phyloP scores from a whole-genome alignment of 2,888 invertebrate species.

The Drosophila multiciliata region DNA sequence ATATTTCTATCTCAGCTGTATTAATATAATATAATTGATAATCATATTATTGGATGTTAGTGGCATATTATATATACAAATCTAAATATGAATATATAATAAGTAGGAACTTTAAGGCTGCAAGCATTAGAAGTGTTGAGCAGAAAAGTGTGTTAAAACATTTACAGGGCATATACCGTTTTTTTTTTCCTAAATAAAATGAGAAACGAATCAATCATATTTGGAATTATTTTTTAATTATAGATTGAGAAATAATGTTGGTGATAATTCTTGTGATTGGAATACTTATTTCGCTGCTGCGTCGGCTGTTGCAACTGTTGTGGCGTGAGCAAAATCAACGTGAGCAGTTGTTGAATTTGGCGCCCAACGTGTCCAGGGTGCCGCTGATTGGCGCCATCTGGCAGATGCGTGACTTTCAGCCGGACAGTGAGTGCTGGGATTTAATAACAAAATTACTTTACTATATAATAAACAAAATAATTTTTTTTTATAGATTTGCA shows the following conservation, averaged over 20 bases:
- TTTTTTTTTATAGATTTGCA: slow-evolving; percentile 61
- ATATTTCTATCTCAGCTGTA: too few relatives aligned
- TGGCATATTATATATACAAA: too few relatives aligned
- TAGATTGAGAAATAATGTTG: slow-evolving; percentile 33
- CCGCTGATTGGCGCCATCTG: slow-evolving; percentile 79
- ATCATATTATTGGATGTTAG: too few relatives aligned
- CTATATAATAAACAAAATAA: accelerated
- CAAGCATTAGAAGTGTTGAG: too few relatives aligned
- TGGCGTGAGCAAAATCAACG: slow-evolving; percentile 44
- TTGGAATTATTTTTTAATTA: not conserved
- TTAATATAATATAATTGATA: too few relatives aligned
- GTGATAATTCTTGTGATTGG: slow-evolving; percentile 19
- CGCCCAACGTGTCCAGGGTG: slow-evolving; percentile 75
- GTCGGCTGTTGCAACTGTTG: slow-evolving; percentile 31
- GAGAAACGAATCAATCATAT: not conserved
- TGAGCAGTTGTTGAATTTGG: slow-evolving; percentile 32
- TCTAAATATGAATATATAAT: too few relatives aligned
- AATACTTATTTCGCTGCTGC: slow-evolving; percentile 33
- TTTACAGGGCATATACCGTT: not conserved
- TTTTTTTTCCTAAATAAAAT: not conserved
- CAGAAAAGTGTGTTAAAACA: too few relatives aligned
- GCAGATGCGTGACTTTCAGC: slow-evolving; percentile 71
- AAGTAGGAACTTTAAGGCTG: too few relatives aligned
- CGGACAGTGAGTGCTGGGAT: slow-evolving; percentile 73
- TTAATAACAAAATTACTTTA: not conserved